Base-by-base conservation (phyloP, 2,113 vertebrate genomes). In the Ageneiosus marmoratus region DNA sequence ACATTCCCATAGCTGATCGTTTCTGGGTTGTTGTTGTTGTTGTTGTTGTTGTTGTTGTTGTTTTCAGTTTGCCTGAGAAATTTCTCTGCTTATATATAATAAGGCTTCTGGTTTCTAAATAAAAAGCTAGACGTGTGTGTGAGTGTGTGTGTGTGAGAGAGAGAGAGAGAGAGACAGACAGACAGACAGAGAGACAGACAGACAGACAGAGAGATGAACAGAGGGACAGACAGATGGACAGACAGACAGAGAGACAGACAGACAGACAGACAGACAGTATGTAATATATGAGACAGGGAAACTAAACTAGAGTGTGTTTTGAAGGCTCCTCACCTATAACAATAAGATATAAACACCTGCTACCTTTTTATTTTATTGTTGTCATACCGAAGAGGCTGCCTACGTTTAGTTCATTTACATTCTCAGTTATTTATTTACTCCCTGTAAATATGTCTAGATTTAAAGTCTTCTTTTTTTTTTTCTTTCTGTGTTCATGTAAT, bases 401-500 rank as follows among this genome's bases (percentile, higher is more conserved):
- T 88, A 85, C 88, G 80, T 87, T 83, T 87, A 92, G 84, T 84
- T 85, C 86, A 89, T 90, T 90, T 88, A 88, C 88, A 91, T 89
- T 87, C 88, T 24, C 87, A 65, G 48, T 88, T 94, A 92, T 92
- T 90, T 92, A 89, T 91, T 92, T 91, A 85, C 83, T 85, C 79
- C 41, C 60, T 87, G 86, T 87, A 87, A 75, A 87, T 86, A 86
- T 84, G 83, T 86, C 88, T 77, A 89, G 88, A 92, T 92, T 93
- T 95, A 94, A 93, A 91, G 88, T 91, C 88, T 13, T 32, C 92
- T 91, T 41, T 41, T 41, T 41, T 41, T 41, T 32, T 92, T 91
- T 41, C 5, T 41, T 41, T 41, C 5, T 92, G 87, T 94, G 89
- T 91, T 86, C 89, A 88, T 93, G 91, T 93, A 92, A 92, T 94